Percentiles rank a stretch among this genome's conserved stretches.
Evolutionary conservation across 2,888 invertebrate genomes (phyloP).

Genomic region (Vesta saturnalis): DNA sequence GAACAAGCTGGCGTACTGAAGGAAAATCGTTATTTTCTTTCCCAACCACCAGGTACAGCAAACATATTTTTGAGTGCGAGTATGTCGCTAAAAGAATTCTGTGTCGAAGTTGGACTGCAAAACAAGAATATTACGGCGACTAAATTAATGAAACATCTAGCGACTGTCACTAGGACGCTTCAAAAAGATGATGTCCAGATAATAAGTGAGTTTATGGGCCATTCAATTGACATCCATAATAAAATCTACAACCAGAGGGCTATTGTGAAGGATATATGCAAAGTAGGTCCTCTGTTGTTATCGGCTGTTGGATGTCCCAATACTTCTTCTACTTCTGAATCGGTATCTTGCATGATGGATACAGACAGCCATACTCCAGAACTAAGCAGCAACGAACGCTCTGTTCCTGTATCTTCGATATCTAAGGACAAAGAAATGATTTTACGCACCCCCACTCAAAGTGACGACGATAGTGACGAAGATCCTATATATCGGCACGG

Average conservation of each 20-base stretch:
- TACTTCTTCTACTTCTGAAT: not conserved
- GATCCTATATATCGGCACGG: not conserved
- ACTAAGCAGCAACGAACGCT: too few species aligned
- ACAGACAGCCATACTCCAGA: not conserved
- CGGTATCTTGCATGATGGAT: not conserved
- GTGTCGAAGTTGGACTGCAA: conserved; percentile 1
- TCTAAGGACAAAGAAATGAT: not conserved
- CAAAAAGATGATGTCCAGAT: conserved; percentile 2
- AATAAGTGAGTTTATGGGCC: conserved; percentile 3
- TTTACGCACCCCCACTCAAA: not conserved
- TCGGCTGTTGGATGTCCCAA: not conserved
- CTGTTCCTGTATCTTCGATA: not conserved
- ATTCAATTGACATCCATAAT: conserved; percentile 4
- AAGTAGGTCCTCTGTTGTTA: not conserved
- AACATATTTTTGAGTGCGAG: conserved; percentile 3
- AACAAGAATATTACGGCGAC: not conserved
- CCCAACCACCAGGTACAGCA: conserved; percentile 5
- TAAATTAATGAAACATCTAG: too few species aligned
- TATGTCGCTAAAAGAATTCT: too few species aligned
- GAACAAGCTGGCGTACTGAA: not conserved
- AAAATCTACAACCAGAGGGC: conserved; percentile 9
- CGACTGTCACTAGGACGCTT: not conserved
- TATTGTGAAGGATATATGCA: not conserved
- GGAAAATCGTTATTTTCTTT: not conserved
- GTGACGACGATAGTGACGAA: not conserved